Percentiles rank a stretch among this genome's conserved stretches.
phyloP scores from a whole-genome alignment of 2,797 vertebrate genomes.

The Malurus leucopterus region DNA sequence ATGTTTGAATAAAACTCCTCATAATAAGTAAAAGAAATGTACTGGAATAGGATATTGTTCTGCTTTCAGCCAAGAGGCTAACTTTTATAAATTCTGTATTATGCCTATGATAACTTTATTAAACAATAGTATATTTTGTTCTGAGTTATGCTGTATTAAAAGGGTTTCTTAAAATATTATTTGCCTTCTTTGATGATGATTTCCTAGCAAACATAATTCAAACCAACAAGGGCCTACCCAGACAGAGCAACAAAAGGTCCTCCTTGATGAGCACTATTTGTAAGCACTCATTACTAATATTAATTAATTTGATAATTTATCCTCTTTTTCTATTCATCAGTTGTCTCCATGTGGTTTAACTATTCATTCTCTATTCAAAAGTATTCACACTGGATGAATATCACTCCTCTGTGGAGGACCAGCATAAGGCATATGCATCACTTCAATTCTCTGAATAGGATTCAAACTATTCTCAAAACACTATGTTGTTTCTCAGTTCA shows the following conservation, averaged over 20 bases:
- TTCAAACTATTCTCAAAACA: conserved; percentile 6
- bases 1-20: neutral
- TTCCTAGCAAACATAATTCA: conserved; percentile 55
- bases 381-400: conserved; percentile 22
- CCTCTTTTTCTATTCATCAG: conserved; percentile 33
- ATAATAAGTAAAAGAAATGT: neutral
- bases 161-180: conserved; percentile 39
- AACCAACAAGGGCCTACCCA: conserved; percentile 28
- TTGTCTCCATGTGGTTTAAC: conserved; percentile 58
- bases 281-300: conserved; percentile 62
- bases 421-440: conserved; percentile 20
- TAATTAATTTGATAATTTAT: conserved; percentile 59
- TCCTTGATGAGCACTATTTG: conserved; percentile 31
- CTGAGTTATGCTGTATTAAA: conserved; percentile 17
- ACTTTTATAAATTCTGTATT: conserved; percentile 5
- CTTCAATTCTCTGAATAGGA: conserved; percentile 13
- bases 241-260: neutral
- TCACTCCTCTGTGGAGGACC: conserved; percentile 14
- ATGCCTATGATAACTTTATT: conserved; percentile 3
- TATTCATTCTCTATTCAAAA: conserved; percentile 46
- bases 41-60: neutral
- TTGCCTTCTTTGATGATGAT: conserved; percentile 40
- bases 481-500: neutral
- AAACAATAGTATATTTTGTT: conserved; percentile 40
- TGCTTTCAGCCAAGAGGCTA: conserved; percentile 24